A percentile compares a stretch with the other conserved stretches of the same genome.
Evolutionary conservation across 2,888 invertebrate genomes (phyloP).

Genomic region (Ochropleura plecta): DNA sequence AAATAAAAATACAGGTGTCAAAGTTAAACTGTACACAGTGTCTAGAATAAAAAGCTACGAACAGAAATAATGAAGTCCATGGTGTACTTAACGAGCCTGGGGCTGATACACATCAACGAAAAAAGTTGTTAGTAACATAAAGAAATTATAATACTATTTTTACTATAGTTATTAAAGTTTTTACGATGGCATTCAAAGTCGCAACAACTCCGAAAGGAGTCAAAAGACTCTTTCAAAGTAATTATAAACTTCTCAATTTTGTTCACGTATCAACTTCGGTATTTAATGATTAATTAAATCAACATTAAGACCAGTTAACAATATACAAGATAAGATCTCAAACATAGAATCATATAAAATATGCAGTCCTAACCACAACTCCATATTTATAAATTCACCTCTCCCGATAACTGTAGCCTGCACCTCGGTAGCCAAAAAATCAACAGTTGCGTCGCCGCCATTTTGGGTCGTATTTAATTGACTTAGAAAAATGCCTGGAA

Average conservation of each 20-base stretch:
- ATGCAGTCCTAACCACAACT: background rate
- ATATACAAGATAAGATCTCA: conserved; percentile 41
- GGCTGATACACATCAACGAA: background rate
- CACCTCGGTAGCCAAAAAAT: conserved; percentile 58
- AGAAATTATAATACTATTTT: background rate
- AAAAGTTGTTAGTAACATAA: conserved; percentile 8
- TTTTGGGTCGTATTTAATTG: conserved; percentile 84
- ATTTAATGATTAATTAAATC: conserved; percentile 39
- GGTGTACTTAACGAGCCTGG: too few species aligned
- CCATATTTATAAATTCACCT: conserved; percentile 34
- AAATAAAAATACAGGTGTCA: background rate
- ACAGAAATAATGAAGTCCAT: background rate
- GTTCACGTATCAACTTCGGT: background rate
- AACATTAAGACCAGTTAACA: conserved; percentile 11
- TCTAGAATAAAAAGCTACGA: conserved; percentile 14
- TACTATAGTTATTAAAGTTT: background rate
- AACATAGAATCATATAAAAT: conserved; percentile 3
- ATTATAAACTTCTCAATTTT: conserved; percentile 17
- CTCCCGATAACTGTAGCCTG: conserved; percentile 45
- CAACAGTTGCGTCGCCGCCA: conserved; percentile 68
- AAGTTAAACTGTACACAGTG: background rate
- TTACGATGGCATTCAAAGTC: conserved; percentile 13
- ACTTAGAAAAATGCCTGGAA: conserved; percentile 82
- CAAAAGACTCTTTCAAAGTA: conserved; percentile 6
- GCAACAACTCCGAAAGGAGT: background rate